Evolutionary conservation across 2,113 vertebrate species (phyloP).

Genomic region (Mesitornis unicolor): DNA sequence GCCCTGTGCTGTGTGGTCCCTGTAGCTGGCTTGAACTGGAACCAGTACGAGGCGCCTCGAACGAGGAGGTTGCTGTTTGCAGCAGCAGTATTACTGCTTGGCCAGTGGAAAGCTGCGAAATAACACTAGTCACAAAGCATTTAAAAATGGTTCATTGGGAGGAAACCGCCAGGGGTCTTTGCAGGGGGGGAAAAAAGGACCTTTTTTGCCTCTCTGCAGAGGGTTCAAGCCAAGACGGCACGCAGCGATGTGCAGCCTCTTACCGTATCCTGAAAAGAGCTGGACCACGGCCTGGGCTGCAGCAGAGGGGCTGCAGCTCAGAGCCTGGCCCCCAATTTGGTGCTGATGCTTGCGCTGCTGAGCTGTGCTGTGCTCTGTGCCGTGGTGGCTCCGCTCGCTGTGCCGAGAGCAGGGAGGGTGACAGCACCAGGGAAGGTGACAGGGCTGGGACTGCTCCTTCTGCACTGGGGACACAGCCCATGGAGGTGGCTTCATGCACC

Average conservation of each 20-base stretch:
- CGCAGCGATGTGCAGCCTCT: not conserved
- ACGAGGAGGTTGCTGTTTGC: not conserved
- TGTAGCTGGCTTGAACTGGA: not conserved
- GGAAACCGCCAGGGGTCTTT: slow-evolving; percentile 5
- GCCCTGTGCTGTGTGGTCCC: not conserved
- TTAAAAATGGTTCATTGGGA: slow-evolving; percentile 34
- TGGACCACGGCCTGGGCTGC: not conserved
- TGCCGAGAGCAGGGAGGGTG: fast-evolving
- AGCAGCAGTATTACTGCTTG: slow-evolving; percentile 25
- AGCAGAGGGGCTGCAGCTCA: not conserved
- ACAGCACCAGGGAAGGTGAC: not conserved
- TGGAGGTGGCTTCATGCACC: not conserved
- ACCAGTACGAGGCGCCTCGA: not conserved
- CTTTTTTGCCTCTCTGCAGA: not conserved
- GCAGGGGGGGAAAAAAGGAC: not conserved
- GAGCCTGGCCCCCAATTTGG: not conserved
- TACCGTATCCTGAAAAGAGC: not conserved
- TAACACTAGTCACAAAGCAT: slow-evolving; percentile 61
- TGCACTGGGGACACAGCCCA: not conserved
- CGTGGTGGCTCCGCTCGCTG: not conserved
- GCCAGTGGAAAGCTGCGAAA: slow-evolving; percentile 1
- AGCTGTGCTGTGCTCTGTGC: not conserved
- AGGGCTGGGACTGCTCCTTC: not conserved
- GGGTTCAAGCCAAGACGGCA: not conserved
- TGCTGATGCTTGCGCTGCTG: slow-evolving; percentile 7